Base-by-base conservation (phyloP, 2,797 vertebrate species). In the Thaleichthys pacificus region DNA sequence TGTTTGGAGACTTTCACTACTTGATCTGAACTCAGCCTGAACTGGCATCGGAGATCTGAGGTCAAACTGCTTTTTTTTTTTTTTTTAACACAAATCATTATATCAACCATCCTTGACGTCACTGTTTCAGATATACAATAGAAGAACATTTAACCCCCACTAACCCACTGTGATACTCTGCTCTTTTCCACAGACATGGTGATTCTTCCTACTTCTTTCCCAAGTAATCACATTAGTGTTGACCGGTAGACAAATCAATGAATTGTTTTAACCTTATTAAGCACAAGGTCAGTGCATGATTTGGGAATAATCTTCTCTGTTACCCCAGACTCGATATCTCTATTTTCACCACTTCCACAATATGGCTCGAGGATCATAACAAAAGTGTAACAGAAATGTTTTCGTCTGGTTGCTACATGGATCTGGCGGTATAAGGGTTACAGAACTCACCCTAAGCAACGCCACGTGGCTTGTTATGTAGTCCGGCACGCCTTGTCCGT, bases 31-130 rank as follows among this genome's bases (percentile, higher is more conserved):
- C 64, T 54, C 22, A 22, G 61, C 47, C 66, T 30, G 58, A 73
- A 17, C 60, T 32, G 42, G 69, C 47, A 54, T 60, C 19, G n/a
- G 47, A 64, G 61, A 24, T 15, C 35, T 54, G 78, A 82, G 78
- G 84, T 85, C 81, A 83, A 58, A 56, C 17, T 1, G 2, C 3
- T 67, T 30, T 32, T 51, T 65, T 51, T 47, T 42, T 73, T 69
- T 47, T 73, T 77, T 83, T 80, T 81, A 82, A 86, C 89, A 89
- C 86, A 74, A 79, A 85, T 89, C 42, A 0, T 47, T 24, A 70
- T 9, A 60, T 74, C 63, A 77, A 64, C 9, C 65, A 3, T 68
- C 74, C 66, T 35, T 0, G 24, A 30, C 28, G 28, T 1, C 54
- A 57, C 54, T 57, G 17, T 57, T 21, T 57, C 19, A 19, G 4